A percentile compares a stretch with the other conserved stretches of the same genome.
Evolutionary conservation across 2,113 vertebrate genomes (phyloP).

Genomic region (Sapajus apella): DNA sequence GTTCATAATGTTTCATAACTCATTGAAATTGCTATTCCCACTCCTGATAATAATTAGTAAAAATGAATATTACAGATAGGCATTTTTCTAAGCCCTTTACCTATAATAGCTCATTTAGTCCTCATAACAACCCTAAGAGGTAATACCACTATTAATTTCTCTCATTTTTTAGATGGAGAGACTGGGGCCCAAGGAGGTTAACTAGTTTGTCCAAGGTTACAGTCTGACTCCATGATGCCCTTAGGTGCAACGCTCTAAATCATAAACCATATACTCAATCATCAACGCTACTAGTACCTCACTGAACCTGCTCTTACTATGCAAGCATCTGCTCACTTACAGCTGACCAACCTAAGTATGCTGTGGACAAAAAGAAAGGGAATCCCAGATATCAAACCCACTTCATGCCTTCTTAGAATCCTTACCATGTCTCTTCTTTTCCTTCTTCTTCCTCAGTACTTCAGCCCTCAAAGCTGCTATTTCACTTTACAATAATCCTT

Average conservation of each 20-base stretch:
- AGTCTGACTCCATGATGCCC: neutral
- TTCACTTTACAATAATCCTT: neutral
- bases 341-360: rapidly evolving
- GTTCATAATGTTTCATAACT: neutral
- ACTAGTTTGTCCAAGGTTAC: neutral
- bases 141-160: neutral
- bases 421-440: neutral
- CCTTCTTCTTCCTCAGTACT: neutral
- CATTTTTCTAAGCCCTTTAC: neutral
- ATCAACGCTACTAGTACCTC: neutral
- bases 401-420: neutral
- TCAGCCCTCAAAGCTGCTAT: neutral
- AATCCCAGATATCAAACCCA: neutral
- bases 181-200: neutral
- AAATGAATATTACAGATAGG: neutral
- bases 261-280: neutral
- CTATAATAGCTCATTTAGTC: neutral
- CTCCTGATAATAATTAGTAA: neutral
- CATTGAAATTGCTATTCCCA: neutral
- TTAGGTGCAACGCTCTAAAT: neutral
- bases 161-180: neutral
- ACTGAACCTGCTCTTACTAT: no score
- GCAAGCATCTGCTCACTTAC: neutral
- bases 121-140: neutral
- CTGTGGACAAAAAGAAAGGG: neutral